phyloP scores from a whole-genome alignment of 2,113 vertebrate genomes.

The Oreotrochilus melanogaster region DNA sequence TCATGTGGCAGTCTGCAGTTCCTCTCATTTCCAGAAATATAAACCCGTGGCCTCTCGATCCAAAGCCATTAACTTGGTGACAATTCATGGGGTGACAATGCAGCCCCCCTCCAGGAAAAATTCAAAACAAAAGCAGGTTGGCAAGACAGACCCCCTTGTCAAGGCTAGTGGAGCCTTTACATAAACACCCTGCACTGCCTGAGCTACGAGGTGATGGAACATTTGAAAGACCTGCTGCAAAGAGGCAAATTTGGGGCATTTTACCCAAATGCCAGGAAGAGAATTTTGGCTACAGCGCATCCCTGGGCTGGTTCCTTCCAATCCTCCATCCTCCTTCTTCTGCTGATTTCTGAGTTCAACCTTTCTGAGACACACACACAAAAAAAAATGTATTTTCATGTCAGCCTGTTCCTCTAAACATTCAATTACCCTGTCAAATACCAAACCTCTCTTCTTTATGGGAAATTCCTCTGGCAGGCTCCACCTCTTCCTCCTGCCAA shows the following conservation, averaged over 20 bases:
- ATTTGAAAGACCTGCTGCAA: background rate
- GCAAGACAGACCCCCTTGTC: background rate
- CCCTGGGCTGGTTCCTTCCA: accelerated
- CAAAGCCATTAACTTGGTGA: conserved; percentile 14
- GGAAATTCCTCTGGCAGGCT: conserved; percentile 36
- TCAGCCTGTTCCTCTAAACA: conserved; percentile 33
- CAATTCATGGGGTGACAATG: background rate
- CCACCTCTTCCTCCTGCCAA: conserved; percentile 55
- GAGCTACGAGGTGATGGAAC: background rate
- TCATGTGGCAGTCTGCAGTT: conserved; percentile 36
- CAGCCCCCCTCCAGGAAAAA: background rate
- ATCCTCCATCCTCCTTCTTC: background rate
- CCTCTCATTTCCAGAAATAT: conserved; percentile 20
- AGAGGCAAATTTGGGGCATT: background rate
- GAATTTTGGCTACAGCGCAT: background rate
- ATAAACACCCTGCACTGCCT: background rate
- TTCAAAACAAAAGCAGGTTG: background rate
- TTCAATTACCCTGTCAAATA: conserved; percentile 61
- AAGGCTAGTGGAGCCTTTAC: background rate
- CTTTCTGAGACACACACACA: background rate
- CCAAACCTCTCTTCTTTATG: conserved; percentile 24
- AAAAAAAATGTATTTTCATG: conserved; percentile 20
- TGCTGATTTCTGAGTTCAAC: background rate
- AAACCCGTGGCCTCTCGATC: background rate
- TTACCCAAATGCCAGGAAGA: background rate